phyloP scores from a whole-genome alignment of 2,797 vertebrate species.

The Myotis vivesi region DNA sequence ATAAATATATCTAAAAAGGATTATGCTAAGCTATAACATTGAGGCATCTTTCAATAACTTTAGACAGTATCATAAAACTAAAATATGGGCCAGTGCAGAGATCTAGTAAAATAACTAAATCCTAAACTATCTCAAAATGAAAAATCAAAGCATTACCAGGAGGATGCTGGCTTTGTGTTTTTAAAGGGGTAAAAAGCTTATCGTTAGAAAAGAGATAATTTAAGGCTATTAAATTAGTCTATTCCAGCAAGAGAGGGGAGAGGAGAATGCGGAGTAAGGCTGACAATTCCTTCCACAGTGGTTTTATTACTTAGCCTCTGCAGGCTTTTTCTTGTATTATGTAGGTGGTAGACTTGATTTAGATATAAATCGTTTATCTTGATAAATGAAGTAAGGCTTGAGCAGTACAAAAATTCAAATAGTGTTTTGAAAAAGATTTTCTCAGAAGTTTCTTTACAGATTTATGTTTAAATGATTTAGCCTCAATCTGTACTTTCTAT shows the following conservation, averaged over 20 bases:
- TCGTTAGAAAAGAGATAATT: conserved; percentile 5
- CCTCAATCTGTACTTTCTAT: neutral
- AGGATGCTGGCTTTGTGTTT: neutral
- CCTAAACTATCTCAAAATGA: neutral
- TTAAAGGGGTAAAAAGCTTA: neutral
- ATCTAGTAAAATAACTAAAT: neutral
- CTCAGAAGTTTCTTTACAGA: neutral
- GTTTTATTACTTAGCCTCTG: conserved; percentile 23
- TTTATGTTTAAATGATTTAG: conserved; percentile 40
- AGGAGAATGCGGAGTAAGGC: neutral
- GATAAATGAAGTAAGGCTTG: conserved; percentile 41
- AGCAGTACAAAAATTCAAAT: conserved; percentile 46
- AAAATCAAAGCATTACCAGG: conserved; percentile 39
- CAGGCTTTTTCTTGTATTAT: neutral
- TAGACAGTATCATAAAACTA: neutral
- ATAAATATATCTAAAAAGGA: conserved; percentile 34
- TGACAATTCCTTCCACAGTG: neutral
- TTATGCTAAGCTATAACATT: neutral
- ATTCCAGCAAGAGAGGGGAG: neutral
- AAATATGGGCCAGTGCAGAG: neutral
- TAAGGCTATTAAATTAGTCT: neutral
- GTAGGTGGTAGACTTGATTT: conserved; percentile 3
- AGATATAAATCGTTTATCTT: conserved; percentile 10
- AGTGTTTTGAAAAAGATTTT: conserved; percentile 39
- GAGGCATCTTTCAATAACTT: neutral